A percentile compares a stretch with the other conserved stretches of the same genome.
phyloP scores from a whole-genome alignment of 2,888 invertebrate species.

The Muscina levida region DNA sequence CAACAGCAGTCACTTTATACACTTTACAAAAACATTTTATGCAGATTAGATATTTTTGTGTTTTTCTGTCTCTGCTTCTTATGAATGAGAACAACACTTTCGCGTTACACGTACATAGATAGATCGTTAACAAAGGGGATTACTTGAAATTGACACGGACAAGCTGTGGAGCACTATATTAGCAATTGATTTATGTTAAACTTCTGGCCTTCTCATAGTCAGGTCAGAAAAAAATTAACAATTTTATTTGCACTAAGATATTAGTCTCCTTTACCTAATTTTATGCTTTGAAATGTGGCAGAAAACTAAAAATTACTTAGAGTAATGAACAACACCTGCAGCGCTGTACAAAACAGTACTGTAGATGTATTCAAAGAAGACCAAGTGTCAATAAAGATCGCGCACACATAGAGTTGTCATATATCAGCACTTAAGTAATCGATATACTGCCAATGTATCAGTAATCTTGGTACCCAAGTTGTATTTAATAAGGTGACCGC shows the following conservation, averaged over 20 bases:
- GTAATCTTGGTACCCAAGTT: too few relatives aligned
- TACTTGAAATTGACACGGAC: too few relatives aligned
- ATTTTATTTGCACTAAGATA: background rate
- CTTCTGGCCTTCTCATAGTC: background rate
- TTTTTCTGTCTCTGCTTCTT: constrained; percentile 19
- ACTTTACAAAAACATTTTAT: background rate
- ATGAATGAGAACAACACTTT: background rate
- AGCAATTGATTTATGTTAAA: background rate
- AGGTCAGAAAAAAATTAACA: background rate
- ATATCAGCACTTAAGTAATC: too few relatives aligned
- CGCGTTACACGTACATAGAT: background rate
- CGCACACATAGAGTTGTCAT: too few relatives aligned
- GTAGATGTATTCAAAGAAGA: too few relatives aligned
- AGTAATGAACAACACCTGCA: too few relatives aligned
- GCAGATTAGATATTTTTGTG: constrained; percentile 47
- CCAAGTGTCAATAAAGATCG: too few relatives aligned
- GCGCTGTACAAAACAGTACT: too few relatives aligned
- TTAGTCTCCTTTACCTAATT: constrained; percentile 71
- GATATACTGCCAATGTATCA: too few relatives aligned
- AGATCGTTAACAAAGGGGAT: background rate
- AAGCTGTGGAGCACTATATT: background rate
- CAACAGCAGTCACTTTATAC: background rate
- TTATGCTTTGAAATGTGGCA: constrained; percentile 71
- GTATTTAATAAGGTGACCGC: too few relatives aligned
- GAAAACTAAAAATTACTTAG: constrained; percentile 20